A percentile compares a stretch with the other conserved stretches of the same genome.
These are phyloP conservation scores for Xestoiulus laeticollis DNA, from an alignment of 2,888 invertebrate genomes.

Conservation along the genomic window DNA sequence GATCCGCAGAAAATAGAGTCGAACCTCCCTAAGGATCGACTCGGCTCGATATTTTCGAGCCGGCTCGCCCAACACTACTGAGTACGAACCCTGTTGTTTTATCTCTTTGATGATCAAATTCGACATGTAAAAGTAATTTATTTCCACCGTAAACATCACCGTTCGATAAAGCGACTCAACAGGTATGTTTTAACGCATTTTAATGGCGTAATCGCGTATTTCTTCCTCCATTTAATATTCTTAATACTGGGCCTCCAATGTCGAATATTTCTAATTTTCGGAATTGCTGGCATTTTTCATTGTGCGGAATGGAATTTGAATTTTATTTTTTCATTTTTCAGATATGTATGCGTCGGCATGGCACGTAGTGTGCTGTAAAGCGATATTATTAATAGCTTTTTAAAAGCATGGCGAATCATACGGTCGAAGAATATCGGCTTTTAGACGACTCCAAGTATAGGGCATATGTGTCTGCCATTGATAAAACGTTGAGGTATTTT, in stretches of 20 bases:
- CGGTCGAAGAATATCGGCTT: slow-evolving; percentile 77
- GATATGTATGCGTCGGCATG: slow-evolving; percentile 12
- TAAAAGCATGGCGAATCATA: slow-evolving; percentile 2
- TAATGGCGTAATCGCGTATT: neutral
- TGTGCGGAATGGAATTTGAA: neutral
- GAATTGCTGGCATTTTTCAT: neutral
- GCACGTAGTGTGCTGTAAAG: neutral
- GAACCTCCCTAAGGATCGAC: neutral
- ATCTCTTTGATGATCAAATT: neutral
- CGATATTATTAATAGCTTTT: neutral
- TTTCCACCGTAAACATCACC: neutral
- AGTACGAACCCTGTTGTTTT: neutral
- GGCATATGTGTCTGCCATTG: slow-evolving; percentile 79
- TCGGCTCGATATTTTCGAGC: neutral
- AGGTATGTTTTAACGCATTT: neutral
- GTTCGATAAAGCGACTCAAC: neutral
- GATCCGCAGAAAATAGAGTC: too few relatives aligned
- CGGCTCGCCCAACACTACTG: too few relatives aligned
- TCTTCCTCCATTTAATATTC: neutral
- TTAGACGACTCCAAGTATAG: slow-evolving; percentile 84
- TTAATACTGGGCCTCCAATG: too few relatives aligned
- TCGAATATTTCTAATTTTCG: neutral
- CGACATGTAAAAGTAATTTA: neutral
- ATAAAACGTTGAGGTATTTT: slow-evolving; percentile 88
- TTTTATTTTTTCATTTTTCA: neutral